Base-by-base conservation (phyloP, 2,888 invertebrate genomes). In the Leistus spinibarbis region DNA sequence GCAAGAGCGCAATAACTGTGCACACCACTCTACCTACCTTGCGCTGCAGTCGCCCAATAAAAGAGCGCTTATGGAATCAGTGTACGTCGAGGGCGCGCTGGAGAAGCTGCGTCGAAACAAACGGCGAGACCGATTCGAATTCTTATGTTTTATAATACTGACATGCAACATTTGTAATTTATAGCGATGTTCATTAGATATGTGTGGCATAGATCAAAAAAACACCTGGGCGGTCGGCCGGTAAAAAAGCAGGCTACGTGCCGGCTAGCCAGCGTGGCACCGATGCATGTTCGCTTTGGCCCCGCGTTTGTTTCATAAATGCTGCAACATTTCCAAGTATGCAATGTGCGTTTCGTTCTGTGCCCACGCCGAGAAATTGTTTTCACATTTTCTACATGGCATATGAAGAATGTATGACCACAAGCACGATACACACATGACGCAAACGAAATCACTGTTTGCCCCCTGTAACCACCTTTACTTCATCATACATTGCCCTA, bases 1-100 rank as follows among this genome's bases (percentile, higher is more conserved):
- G 82, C 78, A 73, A 75, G 77, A 76, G 76, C 78, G 80, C 82
- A 80, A 79, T 82, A 80, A 81, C 79, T 80, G 81, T 81, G 65
- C 60, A 73, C 72, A 19, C 27, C 56, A 40, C 19, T 19, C 19
- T 72, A 7, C 27, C 10, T 62, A 73, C 64, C 17, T 54, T 40
- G 24, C 22, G 22, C 16, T 72, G 4, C 60, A 73, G 67, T 67
- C 16, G 73, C 0, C 57, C 73, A 57, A 53, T 54, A 16, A 27
- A 73, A 62, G 10, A 65, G 10, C 19, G 17, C 27, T 10, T 22
- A 63, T 40, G 19, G 27, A 10, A 66, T 40, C 19, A 19, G 66
- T 66, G 16, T n/a, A 27, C 17, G 53, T 53, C 10, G 3, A n/a
- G 22, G 40, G 9, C 16, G 20, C 54, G 13, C 56, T 10, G 54